Conservation (phyloP, 2,797 vertebrate genomes). For the Acanthurus tractus region DNA sequence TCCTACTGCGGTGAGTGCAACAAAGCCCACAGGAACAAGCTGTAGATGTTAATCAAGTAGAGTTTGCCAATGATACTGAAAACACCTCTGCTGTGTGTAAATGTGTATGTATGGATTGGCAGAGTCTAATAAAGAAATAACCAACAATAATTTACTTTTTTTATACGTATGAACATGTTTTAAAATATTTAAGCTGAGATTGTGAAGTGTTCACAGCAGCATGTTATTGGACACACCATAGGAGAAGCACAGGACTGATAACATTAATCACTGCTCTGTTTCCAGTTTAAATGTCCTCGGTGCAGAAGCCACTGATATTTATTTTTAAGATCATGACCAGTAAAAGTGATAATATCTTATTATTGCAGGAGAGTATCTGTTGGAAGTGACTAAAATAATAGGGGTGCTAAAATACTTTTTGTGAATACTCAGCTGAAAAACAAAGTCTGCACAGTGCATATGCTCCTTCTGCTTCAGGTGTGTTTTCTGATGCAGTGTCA, state of each 20-base stretch:
- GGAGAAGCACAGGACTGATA: too few species aligned
- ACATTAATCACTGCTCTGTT: too few species aligned
- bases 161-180: too few species aligned
- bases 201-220: too few species aligned
- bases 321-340: neutral
- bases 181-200: too few species aligned
- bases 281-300: too few species aligned
- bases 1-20: neutral
- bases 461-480: conserved; percentile 6
- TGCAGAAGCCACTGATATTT: too few species aligned
- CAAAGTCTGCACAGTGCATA: conserved; percentile 1
- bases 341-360: neutral
- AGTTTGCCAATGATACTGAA: neutral
- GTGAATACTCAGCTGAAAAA: neutral
- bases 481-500: conserved; percentile 72
- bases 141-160: neutral
- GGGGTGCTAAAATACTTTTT: neutral
- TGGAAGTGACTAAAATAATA: too few species aligned
- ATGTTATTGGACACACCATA: too few species aligned
- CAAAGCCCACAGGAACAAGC: neutral
- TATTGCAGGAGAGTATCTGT: too few species aligned
- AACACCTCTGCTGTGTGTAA: neutral
- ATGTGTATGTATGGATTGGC: too few species aligned
- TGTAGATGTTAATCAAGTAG: neutral
- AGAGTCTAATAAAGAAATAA: neutral